These are phyloP conservation scores for Gobio occitaniae DNA, from an alignment of 2,797 vertebrate species.

Conservation along the genomic window DNA sequence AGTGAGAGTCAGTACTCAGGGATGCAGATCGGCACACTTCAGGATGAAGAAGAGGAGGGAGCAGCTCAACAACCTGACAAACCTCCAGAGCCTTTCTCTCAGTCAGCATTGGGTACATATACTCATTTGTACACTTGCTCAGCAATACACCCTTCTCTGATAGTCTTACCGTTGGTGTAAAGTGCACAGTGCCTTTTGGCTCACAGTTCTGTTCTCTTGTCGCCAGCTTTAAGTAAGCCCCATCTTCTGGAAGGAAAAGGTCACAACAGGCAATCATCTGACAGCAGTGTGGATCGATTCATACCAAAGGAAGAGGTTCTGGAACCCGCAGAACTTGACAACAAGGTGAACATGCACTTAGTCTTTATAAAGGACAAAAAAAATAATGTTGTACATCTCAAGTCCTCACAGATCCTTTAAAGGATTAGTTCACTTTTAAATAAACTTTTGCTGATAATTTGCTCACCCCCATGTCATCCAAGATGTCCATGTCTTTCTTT, in stretches of 20 bases:
- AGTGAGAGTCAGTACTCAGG: constrained; percentile 91
- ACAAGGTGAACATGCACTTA: constrained; percentile 79
- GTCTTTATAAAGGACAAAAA: not conserved
- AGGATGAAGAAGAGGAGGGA: constrained; percentile 91
- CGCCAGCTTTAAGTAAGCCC: constrained; percentile 86
- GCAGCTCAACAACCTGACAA: constrained; percentile 77
- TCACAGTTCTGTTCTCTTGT: constrained; percentile 19
- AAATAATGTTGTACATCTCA: not conserved
- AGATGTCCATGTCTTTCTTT: too few species aligned
- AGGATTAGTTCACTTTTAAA: too few species aligned
- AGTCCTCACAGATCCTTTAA: not conserved
- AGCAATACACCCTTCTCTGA: not conserved
- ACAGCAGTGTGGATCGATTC: constrained; percentile 89
- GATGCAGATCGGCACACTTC: constrained; percentile 89
- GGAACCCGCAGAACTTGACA: constrained; percentile 85
- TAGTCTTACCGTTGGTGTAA: not conserved
- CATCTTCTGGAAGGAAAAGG: constrained; percentile 85
- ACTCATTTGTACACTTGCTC: not conserved
- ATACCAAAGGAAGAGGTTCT: constrained; percentile 84
- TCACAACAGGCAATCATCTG: constrained; percentile 91
- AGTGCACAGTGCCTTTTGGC: not conserved
- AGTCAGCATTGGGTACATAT: constrained; percentile 84
- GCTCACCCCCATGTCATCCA: too few species aligned
- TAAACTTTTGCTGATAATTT: too few species aligned
- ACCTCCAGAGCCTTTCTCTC: constrained; percentile 79